A percentile compares a stretch with the other conserved stretches of the same genome.
Conservation (phyloP, 2,888 invertebrate genomes). For the Eristalis tenax region DNA sequence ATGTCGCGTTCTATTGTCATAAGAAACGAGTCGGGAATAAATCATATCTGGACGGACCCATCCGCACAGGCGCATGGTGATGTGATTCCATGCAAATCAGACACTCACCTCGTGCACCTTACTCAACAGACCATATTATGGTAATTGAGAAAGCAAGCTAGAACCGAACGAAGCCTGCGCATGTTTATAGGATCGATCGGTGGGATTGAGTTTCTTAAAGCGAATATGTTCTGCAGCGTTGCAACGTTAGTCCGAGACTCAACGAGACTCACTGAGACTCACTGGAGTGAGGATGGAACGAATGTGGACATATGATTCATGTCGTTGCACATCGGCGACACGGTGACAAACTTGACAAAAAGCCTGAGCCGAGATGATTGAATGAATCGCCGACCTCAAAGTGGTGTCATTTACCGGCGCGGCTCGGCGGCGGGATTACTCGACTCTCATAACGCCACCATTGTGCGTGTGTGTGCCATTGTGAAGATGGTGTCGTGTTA, state of each 20-base stretch:
- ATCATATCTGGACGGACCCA: slow-evolving; percentile 40
- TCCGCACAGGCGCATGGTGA: slow-evolving; percentile 43
- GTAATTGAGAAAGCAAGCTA: slow-evolving; percentile 64
- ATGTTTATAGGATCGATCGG: slow-evolving; percentile 8
- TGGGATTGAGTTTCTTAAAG: slow-evolving; percentile 49
- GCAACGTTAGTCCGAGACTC: neutral
- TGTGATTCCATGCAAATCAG: slow-evolving; percentile 66
- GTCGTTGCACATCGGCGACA: slow-evolving; percentile 26
- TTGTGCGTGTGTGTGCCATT: slow-evolving; percentile 6
- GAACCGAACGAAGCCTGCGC: slow-evolving; percentile 45
- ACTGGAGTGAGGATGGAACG: neutral
- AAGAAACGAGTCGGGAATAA: slow-evolving; percentile 57
- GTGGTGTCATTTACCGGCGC: slow-evolving; percentile 55
- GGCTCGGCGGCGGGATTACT: slow-evolving; percentile 10
- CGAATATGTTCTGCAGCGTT: neutral
- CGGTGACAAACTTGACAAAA: slow-evolving; percentile 58
- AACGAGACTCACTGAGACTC: neutral
- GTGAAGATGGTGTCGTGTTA: slow-evolving; percentile 16
- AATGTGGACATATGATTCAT: slow-evolving; percentile 36
- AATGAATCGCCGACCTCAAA: slow-evolving; percentile 66
- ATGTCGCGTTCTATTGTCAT: slow-evolving; percentile 60
- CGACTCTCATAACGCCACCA: slow-evolving; percentile 55
- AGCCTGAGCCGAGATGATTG: slow-evolving; percentile 36
- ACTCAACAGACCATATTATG: slow-evolving; percentile 56
- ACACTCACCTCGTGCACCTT: slow-evolving; percentile 59